Conservation (phyloP, 1,140 invertebrate species). For the Calephelis virginiensis region DNA sequence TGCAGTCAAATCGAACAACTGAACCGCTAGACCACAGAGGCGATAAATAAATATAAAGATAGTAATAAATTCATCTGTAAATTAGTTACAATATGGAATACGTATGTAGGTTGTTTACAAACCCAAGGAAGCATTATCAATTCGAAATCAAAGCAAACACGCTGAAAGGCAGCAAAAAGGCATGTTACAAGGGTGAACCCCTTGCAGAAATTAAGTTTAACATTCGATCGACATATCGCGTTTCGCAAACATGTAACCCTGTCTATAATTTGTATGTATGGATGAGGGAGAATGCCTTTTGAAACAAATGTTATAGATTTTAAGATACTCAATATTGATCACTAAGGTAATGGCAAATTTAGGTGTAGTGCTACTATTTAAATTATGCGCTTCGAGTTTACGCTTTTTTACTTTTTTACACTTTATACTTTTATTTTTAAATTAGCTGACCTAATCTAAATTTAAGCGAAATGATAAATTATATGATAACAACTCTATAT, state of each 20-base stretch:
- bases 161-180: slow-evolving; percentile 58
- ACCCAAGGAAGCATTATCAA: slow-evolving; percentile 32
- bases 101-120: background rate
- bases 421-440: no score
- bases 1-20: no score
- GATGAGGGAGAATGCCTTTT: slow-evolving; percentile 28
- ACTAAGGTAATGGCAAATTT: no score
- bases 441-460: no score
- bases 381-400: no score
- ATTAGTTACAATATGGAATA: background rate
- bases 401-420: no score
- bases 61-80: no score
- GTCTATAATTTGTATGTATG: slow-evolving; percentile 22
- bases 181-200: slow-evolving; percentile 44
- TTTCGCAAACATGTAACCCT: slow-evolving; percentile 55
- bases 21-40: no score
- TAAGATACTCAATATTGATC: background rate
- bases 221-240: slow-evolving; percentile 70
- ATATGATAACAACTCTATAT: no score
- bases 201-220: slow-evolving; percentile 63
- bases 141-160: slow-evolving; percentile 57
- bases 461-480: no score
- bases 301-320: slow-evolving; percentile 1
- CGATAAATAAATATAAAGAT: no score
- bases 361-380: no score